These are phyloP conservation scores for Galeopsomyia nigrocyanea DNA, from an alignment of 2,888 invertebrate genomes.

Conservation along the genomic window DNA sequence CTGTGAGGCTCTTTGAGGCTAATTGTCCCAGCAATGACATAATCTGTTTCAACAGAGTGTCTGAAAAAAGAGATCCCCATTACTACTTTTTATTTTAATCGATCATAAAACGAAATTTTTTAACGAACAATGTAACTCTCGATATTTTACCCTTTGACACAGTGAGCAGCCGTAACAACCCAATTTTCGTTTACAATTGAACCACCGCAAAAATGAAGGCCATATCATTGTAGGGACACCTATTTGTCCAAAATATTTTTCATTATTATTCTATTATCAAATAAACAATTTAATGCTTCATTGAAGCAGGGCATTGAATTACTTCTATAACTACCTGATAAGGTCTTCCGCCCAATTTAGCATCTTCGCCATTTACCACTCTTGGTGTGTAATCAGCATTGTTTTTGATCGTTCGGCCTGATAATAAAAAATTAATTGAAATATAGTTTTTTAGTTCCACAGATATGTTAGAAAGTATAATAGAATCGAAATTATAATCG, in stretches of 20 bases:
- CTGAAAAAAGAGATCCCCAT: too few relatives aligned
- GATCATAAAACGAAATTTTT: too few relatives aligned
- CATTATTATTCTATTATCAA: too few relatives aligned
- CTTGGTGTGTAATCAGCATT: not conserved
- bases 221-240: constrained; percentile 23
- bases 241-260: not conserved
- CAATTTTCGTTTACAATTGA: constrained; percentile 33
- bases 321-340: constrained; percentile 32
- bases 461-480: too few relatives aligned
- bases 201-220: constrained; percentile 45
- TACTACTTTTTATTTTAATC: too few relatives aligned
- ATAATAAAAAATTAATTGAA: not conserved
- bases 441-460: too few relatives aligned
- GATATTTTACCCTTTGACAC: constrained; percentile 32
- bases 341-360: constrained; percentile 36
- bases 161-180: constrained; percentile 43
- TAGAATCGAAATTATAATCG: too few relatives aligned
- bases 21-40: constrained; percentile 52
- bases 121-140: not conserved
- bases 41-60: constrained; percentile 3
- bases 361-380: constrained; percentile 43
- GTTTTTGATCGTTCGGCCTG: not conserved
- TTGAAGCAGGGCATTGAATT: too few relatives aligned
- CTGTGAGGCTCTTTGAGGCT: constrained; percentile 37
- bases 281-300: too few relatives aligned